These are phyloP conservation scores for Chiropotes sagulatus DNA, from an alignment of 2,797 vertebrate species.

Conservation along the genomic window DNA sequence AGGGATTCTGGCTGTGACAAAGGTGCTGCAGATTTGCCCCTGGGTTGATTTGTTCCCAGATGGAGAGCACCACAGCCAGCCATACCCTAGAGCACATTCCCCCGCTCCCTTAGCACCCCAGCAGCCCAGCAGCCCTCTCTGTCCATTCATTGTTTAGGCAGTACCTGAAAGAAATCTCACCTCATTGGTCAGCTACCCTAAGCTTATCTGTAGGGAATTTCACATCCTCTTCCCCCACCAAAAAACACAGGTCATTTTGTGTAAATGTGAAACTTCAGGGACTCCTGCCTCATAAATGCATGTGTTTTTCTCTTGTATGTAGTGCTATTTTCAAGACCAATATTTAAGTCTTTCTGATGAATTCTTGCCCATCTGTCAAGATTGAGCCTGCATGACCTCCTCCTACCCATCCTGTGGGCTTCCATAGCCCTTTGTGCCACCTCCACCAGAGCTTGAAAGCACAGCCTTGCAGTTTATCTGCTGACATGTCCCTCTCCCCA, in stretches of 20 bases:
- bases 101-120: not conserved
- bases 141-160: not conserved
- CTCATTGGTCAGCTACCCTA: not conserved
- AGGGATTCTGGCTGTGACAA: not conserved
- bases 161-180: not conserved
- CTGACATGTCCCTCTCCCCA: not conserved
- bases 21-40: not conserved
- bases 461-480: not conserved
- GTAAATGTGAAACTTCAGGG: not conserved
- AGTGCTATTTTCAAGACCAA: not conserved
- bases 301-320: not conserved
- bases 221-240: not conserved
- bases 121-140: not conserved
- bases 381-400: not conserved
- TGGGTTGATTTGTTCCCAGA: not conserved
- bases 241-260: not conserved
- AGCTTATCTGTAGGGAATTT: not conserved
- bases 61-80: not conserved
- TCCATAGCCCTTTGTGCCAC: not conserved
- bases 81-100: not conserved
- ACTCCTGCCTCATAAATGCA: not conserved
- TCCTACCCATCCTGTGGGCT: not conserved
- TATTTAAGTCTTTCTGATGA: not conserved
- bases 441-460: not conserved
- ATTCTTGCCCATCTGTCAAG: not conserved